Base-by-base conservation (phyloP, 2,888 invertebrate genomes). In the Coenonympha glycerion region DNA sequence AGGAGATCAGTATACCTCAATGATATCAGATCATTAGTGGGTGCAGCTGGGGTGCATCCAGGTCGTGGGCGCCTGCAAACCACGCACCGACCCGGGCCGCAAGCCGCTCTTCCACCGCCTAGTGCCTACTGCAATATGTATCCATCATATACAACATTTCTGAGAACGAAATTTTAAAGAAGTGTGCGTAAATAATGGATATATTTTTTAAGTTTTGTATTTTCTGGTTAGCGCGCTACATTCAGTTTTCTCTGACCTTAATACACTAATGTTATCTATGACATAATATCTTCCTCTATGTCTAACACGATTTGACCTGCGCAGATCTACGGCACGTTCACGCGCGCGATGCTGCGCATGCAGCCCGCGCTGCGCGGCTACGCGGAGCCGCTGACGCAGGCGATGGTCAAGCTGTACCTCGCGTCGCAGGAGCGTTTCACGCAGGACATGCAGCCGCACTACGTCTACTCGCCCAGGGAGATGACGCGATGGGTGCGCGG, bases 381-480 rank as follows among this genome's bases (percentile, higher is more conserved):
- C 77, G 96, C 99, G 0, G 99, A 98, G 71, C 96, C 99, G 1
- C 88, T 99, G 33, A 99, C 99, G 1, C 96, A 95, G 70, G 98
- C 99, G 2, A 99, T 99, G 99, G 99, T 99, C 8, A 97, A 98
- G 73, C 96, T 99, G 75, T 99, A 99, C 87, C 89, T 99, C 47
- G 91, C 94, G 3, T 98, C 98, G 3, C 99, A 99, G 87, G 98
- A 99, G 76, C 90, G 94, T 46, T 99, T 99, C 80, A 99, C 99
- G 0, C 99, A 99, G 83, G 99, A 99, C 80, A 99, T 99, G 97
- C 99, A 99, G 79, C 99, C 99, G 1, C 99, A 99, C 83, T 99
- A 99, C 78, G 98, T 99, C 0, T 99, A 99, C 88, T 98, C 98
- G 49, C 99, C 99, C 6, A 90, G 96, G 69, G 99, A 99, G 87